Conservation (phyloP, 2,888 invertebrate species). For the Seladonia tumulorum region DNA sequence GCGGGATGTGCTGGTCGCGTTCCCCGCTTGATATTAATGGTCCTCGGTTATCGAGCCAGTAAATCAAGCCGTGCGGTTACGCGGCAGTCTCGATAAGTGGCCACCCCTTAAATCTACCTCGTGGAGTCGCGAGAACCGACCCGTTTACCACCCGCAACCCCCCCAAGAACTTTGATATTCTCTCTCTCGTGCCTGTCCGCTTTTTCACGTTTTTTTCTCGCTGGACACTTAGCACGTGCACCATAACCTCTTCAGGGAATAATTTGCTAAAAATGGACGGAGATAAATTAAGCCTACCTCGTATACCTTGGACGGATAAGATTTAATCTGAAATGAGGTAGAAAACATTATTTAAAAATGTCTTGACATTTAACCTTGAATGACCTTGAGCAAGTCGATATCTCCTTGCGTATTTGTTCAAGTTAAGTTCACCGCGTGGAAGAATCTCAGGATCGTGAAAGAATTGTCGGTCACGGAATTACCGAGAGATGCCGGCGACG, state of each 20-base stretch:
- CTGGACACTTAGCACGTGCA: background rate
- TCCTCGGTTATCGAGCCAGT: slow-evolving; percentile 65
- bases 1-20: slow-evolving; percentile 43
- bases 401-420: too few species aligned
- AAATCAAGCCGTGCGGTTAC: slow-evolving; percentile 62
- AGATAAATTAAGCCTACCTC: background rate
- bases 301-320: background rate
- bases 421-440: too few species aligned
- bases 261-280: background rate
- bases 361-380: background rate
- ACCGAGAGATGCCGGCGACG: background rate
- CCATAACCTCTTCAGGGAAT: background rate
- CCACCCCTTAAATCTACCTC: slow-evolving; percentile 49
- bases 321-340: background rate
- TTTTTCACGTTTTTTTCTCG: background rate
- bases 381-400: background rate
- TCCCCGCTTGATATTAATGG: slow-evolving; percentile 62
- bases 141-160: background rate
- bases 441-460: background rate
- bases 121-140: slow-evolving; percentile 20
- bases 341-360: background rate
- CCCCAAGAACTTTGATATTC: background rate
- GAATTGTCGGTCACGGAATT: background rate
- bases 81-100: slow-evolving; percentile 54
- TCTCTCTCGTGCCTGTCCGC: background rate